Percentiles rank a stretch among this genome's conserved stretches.
Evolutionary conservation across 2,888 invertebrate genomes (phyloP).

Genomic region (Nipponacmea schrenckii): DNA sequence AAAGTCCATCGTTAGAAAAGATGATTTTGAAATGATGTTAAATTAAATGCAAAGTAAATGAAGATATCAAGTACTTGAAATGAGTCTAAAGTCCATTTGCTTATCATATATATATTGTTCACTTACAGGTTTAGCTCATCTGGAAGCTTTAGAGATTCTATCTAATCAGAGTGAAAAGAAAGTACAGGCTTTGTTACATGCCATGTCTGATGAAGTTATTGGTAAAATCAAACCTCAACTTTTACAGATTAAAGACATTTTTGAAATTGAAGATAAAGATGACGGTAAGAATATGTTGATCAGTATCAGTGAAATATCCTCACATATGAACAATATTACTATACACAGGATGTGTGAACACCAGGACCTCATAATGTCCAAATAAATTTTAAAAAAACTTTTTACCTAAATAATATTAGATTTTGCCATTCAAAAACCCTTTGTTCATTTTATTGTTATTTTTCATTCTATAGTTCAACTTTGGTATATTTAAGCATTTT

Average conservation of each 20-base stretch:
- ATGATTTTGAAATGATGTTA: not conserved
- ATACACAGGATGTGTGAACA: no score
- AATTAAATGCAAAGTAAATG: no score
- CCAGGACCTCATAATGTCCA: no score
- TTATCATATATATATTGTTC: no score
- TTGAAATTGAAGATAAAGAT: conserved; percentile 55
- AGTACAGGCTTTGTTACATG: conserved; percentile 51
- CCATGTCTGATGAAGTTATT: conserved; percentile 61
- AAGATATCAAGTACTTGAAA: not conserved
- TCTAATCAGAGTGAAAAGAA: conserved; percentile 77
- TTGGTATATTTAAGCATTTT: no score
- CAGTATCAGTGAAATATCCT: no score
- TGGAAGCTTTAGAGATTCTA: conserved; percentile 91
- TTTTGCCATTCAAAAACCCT: no score
- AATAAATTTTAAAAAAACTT: no score
- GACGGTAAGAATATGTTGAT: conserved; percentile 31
- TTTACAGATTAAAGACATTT: conserved; percentile 79
- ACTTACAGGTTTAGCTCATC: conserved; percentile 76
- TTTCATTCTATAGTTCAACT: no score
- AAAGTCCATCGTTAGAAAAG: not conserved
- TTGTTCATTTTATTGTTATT: no score
- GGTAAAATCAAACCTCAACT: conserved; percentile 80
- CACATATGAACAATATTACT: no score
- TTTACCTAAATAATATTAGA: not conserved
- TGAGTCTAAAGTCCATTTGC: no score